phyloP scores from a whole-genome alignment of 2,888 invertebrate genomes.

The Hipparchia sbordonii region DNA sequence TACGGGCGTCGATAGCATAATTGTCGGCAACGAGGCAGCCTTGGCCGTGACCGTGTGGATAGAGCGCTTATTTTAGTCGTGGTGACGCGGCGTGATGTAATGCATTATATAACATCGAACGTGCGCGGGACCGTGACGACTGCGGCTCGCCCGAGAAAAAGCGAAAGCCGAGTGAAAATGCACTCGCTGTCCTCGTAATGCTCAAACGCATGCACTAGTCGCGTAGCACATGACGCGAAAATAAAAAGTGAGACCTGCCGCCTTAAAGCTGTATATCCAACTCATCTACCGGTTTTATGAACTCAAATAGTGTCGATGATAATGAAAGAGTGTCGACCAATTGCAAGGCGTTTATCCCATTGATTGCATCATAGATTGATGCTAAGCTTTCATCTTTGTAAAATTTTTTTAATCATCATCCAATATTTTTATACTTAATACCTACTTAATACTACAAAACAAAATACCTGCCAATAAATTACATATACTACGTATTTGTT shows the following conservation, averaged over 20 bases:
- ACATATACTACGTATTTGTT: not conserved
- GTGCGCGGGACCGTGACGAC: constrained; percentile 61
- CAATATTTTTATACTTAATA: too few relatives aligned
- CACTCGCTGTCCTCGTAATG: constrained; percentile 45
- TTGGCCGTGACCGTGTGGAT: constrained; percentile 80
- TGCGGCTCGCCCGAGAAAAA: constrained; percentile 58
- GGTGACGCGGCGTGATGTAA: constrained; percentile 78
- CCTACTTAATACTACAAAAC: too few relatives aligned
- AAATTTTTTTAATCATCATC: not conserved
- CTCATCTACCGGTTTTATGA: not conserved
- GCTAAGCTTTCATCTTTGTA: not conserved
- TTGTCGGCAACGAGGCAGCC: constrained; percentile 75
- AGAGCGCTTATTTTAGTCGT: constrained; percentile 78
- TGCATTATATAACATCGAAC: constrained; percentile 69
- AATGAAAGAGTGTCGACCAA: too few relatives aligned
- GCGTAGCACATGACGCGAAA: constrained; percentile 4
- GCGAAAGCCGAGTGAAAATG: constrained; percentile 76
- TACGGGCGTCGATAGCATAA: constrained; percentile 70
- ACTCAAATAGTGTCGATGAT: too few relatives aligned
- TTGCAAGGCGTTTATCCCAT: too few relatives aligned
- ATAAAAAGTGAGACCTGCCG: not conserved
- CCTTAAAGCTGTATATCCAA: not conserved
- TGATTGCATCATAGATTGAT: not conserved
- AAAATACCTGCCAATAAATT: not conserved
- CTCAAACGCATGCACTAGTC: constrained; percentile 15